Conservation (phyloP, 2,797 vertebrate species). For the Thamnophis elegans region DNA sequence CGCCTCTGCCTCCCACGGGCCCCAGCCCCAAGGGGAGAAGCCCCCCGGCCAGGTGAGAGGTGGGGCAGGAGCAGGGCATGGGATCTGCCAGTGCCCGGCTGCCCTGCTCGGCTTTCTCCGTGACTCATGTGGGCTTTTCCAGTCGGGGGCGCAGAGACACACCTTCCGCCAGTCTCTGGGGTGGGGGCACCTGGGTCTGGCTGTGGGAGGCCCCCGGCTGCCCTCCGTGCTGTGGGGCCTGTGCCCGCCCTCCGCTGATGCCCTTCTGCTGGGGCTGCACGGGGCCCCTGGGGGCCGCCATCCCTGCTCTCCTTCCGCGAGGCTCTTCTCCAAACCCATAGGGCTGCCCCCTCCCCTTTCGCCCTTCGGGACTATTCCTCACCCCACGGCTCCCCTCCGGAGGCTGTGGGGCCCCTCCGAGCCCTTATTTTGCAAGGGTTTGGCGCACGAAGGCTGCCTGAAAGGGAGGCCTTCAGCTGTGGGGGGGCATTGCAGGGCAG, state of each 20-base stretch:
- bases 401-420: background rate
- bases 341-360: background rate
- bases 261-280: background rate
- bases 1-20: conserved; percentile 32
- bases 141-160: background rate
- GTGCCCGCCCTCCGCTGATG: background rate
- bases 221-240: too few relatives aligned
- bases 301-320: background rate
- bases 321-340: background rate
- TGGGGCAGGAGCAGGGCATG: rapidly evolving
- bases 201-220: background rate
- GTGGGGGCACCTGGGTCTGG: background rate
- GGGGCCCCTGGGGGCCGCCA: background rate
- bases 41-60: conserved; percentile 32
- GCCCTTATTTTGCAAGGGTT: rapidly evolving
- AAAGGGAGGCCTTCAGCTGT: background rate
- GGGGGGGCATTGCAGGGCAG: background rate
- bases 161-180: background rate
- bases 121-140: background rate
- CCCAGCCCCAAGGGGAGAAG: conserved; percentile 34
- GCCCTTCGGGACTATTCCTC: background rate
- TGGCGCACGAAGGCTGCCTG: background rate
- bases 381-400: background rate
- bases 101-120: background rate
- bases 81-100: too few relatives aligned